Base-by-base conservation (phyloP, 2,888 invertebrate species). In the Glomeris marginata region DNA sequence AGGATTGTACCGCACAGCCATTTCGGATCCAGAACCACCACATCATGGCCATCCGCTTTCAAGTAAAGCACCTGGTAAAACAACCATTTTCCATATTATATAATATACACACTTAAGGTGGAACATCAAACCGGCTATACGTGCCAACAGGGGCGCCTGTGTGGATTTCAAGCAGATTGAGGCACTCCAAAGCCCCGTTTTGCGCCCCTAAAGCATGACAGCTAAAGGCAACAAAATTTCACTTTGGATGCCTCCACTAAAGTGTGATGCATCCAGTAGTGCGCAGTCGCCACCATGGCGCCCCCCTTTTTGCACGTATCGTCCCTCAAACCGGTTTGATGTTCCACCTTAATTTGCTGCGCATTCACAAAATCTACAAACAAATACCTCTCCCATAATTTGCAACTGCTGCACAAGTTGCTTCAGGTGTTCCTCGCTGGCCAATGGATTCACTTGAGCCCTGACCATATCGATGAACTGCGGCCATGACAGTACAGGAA, bases 1-100 rank as follows among this genome's bases (percentile, higher is more conserved):
- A 82, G 68, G 18, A 82, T 70, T 56, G 77, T 75, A 22, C 69
- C 67, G 62, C 80, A 79, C 47, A 82, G 67, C 81, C 81, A 82
- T 51, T 73, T 72, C 1, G 80, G 75, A 58, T 72, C 74, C 49
- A 81, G 64, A 22, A 81, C 75, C 11, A 82, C 72, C 52, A 80
- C 68, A 63, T 81, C 77, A 22, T 73, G 71, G 40, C 67, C 64
- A 28, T 71, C 70, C 53, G 73, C 67, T 51, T 75, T 73, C 52
- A 78, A 66, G 56, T 76, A 77, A 33, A 77, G 66, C 46, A 76
- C 72, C 76, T 77, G 61, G 4, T 56, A 2, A 51, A 5, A 8
- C 28, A 28, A n/a, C n/a, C n/a, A n/a, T n/a, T n/a, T 28, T 3
- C 28, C 28, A 28, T 28, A 28, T 28, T 28, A 28, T 34, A 36